Conservation (phyloP, 1,140 invertebrate genomes). For the Metopolophium dirhodum region DNA sequence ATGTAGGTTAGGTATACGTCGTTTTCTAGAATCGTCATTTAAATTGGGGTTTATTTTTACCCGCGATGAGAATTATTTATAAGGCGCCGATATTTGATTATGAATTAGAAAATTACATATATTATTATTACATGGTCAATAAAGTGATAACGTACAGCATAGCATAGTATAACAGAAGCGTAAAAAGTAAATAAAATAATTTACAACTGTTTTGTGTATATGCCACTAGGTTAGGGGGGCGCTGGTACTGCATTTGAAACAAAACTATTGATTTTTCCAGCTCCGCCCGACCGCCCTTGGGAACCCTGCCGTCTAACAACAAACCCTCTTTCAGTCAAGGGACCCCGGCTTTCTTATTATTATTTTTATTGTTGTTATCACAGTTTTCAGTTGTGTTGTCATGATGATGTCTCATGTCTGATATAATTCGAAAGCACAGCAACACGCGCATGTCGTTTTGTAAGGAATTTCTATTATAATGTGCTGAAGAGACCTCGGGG, state of each 20-base stretch:
- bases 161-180: not conserved
- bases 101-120: not conserved
- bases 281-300: conserved; percentile 47
- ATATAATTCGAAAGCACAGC: not conserved
- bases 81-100: not conserved
- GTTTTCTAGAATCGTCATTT: not conserved
- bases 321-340: not conserved
- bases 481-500: not conserved
- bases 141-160: not conserved
- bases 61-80: not conserved
- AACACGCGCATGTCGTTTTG: not conserved
- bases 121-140: not conserved
- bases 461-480: not conserved
- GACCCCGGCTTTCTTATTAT: not conserved
- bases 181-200: conserved; percentile 10
- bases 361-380: conserved; percentile 10
- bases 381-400: not conserved
- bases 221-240: conserved; percentile 56
- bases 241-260: conserved; percentile 52
- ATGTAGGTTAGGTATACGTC: not conserved
- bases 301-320: conserved; percentile 26
- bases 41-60: not conserved
- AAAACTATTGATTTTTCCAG: conserved; percentile 55
- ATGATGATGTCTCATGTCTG: not conserved
- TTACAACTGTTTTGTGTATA: conserved; percentile 24